Evolutionary conservation across 2,113 vertebrate genomes (phyloP).

Genomic region (Nothobranchius furzeri): DNA sequence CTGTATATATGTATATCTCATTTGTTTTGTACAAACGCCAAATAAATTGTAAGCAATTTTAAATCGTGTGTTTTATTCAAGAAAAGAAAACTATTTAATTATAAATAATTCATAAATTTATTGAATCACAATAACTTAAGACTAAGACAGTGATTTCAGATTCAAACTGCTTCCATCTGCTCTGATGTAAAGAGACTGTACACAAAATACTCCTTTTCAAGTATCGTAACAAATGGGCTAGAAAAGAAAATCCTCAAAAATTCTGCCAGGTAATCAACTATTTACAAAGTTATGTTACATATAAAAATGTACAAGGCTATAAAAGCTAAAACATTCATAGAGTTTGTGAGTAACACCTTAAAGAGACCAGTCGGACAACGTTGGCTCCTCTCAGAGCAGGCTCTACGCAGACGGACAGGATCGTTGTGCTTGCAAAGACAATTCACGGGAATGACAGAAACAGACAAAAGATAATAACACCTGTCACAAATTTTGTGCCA

Average conservation of each 20-base stretch:
- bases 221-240: constrained; percentile 95
- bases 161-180: constrained; percentile 84
- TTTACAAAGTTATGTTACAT: constrained; percentile 93
- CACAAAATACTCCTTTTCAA: constrained; percentile 95
- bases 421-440: constrained; percentile 82
- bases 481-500: constrained; percentile 70
- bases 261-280: constrained; percentile 90
- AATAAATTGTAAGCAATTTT: constrained; percentile 74
- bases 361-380: constrained; percentile 76
- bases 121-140: constrained; percentile 99
- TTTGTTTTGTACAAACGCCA: constrained; percentile 79
- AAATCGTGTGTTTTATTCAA: background rate
- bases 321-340: constrained; percentile 82
- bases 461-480: constrained; percentile 54
- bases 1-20: constrained; percentile 74
- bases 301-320: constrained; percentile 90
- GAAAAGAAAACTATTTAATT: constrained; percentile 32
- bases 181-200: constrained; percentile 88
- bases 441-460: constrained; percentile 72
- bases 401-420: constrained; percentile 64
- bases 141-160: constrained; percentile 93
- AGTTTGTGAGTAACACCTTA: constrained; percentile 75
- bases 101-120: constrained; percentile 98
- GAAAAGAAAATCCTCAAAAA: constrained; percentile 91
- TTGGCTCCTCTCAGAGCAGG: constrained; percentile 58